Base-by-base conservation (phyloP, 1,140 invertebrate species). In the Medauroidea extradentata region DNA sequence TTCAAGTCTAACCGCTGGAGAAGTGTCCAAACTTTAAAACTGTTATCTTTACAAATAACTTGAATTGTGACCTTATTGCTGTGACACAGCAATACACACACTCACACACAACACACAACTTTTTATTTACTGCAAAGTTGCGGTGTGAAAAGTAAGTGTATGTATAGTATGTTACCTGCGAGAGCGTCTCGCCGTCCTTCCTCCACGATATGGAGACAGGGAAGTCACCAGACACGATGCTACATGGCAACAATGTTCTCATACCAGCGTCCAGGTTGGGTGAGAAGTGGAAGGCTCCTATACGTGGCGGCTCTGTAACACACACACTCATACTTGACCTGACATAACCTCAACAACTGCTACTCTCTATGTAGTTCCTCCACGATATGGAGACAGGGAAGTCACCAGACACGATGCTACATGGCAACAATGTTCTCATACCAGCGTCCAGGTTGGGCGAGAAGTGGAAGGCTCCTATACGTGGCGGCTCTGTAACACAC, bases 161-260 rank as follows among this genome's bases (percentile, higher is more conserved):
- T n/a, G n/a, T n/a, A n/a, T n/a, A n/a, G n/a, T n/a, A n/a, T 62
- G 58, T 56, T 70, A 11, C 59, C 23, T 81, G 78, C 59, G 69
- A 67, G 53, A 91, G 80, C 0, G 84, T 81, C 24, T 80, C 76
- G 16, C 86, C 88, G 72, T 94, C 90, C 70, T 94, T 94, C 21
- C 88, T 82, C 93, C 93, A 96, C 3, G 84, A 83, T 68, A 96
- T 91, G 69, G 87, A 84, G 27, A 95, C 88, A 4, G 93, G 93
- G 70, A 93, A 85, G 77, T 96, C 93, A 16, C 93, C 93, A 24
- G 90, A 91, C 51, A 88, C 91, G 14, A 95, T 89, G 61, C 88
- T 90, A 76, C 93, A 96, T 53, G 91, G 90, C 18, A 95, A 86
- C 71, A 93, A 90, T 2, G 91, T 89, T 41, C 92, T 75, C 66